A percentile compares a stretch with the other conserved stretches of the same genome.
Evolutionary conservation across 2,797 vertebrate genomes (phyloP).

Genomic region (Myiotriccus ornatus): DNA sequence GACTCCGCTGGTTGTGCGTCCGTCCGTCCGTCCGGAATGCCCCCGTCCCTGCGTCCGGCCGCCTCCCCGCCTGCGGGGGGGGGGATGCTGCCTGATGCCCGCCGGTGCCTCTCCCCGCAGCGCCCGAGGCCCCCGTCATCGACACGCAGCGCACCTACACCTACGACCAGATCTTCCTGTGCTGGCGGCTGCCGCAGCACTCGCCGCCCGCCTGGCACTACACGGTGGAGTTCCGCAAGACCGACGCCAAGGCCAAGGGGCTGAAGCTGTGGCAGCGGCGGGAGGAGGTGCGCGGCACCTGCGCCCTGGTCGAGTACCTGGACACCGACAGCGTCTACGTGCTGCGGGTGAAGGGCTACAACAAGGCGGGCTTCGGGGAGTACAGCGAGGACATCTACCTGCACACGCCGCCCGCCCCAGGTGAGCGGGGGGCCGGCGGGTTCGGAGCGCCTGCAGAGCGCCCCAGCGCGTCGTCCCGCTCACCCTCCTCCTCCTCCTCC

Average conservation of each 20-base stretch:
- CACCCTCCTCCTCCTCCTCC: not conserved
- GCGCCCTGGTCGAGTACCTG: conserved; percentile 86
- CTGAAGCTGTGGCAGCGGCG: conserved; percentile 86
- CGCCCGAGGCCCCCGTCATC: conserved; percentile 91
- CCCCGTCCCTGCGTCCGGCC: conserved; percentile 1
- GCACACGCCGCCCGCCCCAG: conserved; percentile 91
- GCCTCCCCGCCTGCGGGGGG: not conserved
- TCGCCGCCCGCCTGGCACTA: conserved; percentile 94
- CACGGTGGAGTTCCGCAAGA: conserved; percentile 90
- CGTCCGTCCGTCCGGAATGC: conserved; percentile 38
- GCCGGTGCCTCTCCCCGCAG: conserved; percentile 70
- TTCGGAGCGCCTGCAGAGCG: rapidly evolving
- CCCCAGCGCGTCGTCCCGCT: rapidly evolving
- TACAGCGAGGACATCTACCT: conserved; percentile 96
- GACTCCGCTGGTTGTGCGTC: conserved; percentile 58
- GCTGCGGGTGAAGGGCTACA: conserved; percentile 90
- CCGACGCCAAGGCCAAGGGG: conserved; percentile 80
- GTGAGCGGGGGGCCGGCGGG: conserved; percentile 49
- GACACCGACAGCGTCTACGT: conserved; percentile 93
- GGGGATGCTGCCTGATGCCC: conserved; percentile 50
- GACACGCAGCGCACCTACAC: conserved; percentile 97
- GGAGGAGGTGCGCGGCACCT: conserved; percentile 90
- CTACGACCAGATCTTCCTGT: conserved; percentile 95
- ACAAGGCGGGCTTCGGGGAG: conserved; percentile 93
- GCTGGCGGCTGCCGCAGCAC: conserved; percentile 94